These are phyloP conservation scores for Scrobipalpa costella DNA, from an alignment of 2,888 invertebrate species.

Conservation along the genomic window DNA sequence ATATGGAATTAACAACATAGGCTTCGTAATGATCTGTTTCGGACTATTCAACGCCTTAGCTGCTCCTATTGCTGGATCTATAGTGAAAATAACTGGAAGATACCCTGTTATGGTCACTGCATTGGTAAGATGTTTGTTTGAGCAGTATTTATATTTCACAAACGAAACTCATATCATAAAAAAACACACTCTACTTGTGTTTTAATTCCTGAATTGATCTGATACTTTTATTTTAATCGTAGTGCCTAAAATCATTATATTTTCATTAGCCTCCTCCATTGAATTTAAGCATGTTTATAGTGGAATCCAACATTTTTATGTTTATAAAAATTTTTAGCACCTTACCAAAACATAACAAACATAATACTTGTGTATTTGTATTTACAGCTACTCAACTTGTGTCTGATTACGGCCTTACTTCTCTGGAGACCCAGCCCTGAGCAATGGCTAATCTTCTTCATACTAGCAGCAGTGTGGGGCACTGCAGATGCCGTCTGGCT, in stretches of 20 bases:
- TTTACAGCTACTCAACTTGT: slow-evolving; percentile 82
- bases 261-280: too few species aligned
- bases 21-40: slow-evolving; percentile 96
- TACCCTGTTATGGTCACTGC: slow-evolving; percentile 89
- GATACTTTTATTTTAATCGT: too few species aligned
- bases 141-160: too few species aligned
- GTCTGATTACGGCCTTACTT: slow-evolving; percentile 84
- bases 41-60: slow-evolving; percentile 94
- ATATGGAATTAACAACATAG: slow-evolving; percentile 94
- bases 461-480: slow-evolving; percentile 93
- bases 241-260: too few species aligned
- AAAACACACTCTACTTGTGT: too few species aligned
- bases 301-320: too few species aligned
- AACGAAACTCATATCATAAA: too few species aligned
- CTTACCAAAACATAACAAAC: too few species aligned
- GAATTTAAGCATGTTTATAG: too few species aligned
- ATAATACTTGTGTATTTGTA: not conserved
- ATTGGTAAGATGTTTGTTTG: slow-evolving; percentile 70
- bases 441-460: slow-evolving; percentile 86
- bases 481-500: slow-evolving; percentile 95
- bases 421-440: slow-evolving; percentile 87
- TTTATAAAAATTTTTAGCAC: too few species aligned
- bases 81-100: slow-evolving; percentile 90
- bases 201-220: too few species aligned
- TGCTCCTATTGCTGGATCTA: slow-evolving; percentile 88